Percentiles rank a stretch among this genome's conserved stretches.
These are phyloP conservation scores for Ormyrus labotus DNA, from an alignment of 2,888 invertebrate genomes.

Conservation along the genomic window DNA sequence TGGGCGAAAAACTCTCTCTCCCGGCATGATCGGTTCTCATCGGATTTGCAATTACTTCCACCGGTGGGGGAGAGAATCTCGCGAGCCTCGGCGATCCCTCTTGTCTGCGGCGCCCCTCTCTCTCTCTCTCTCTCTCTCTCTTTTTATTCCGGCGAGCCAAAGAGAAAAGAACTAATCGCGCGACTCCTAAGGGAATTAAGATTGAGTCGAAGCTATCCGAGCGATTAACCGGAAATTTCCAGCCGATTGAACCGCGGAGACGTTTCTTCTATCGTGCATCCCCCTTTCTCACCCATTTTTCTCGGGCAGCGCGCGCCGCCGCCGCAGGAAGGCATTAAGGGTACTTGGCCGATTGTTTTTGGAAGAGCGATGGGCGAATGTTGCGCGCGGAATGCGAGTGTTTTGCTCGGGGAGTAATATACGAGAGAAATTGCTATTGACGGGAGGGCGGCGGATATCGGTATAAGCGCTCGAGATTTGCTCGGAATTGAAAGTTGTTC, in stretches of 20 bases:
- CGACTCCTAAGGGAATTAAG: constrained; percentile 48
- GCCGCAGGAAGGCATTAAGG: too few species aligned
- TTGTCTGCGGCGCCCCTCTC: too few species aligned
- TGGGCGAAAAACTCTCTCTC: too few species aligned
- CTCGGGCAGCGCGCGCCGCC: background rate
- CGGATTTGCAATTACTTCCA: constrained; percentile 45
- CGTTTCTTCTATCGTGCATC: constrained; percentile 44
- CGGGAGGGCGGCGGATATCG: too few species aligned
- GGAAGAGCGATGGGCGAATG: too few species aligned
- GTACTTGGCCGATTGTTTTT: too few species aligned
- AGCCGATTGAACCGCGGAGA: constrained; percentile 57
- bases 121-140: background rate
- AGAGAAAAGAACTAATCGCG: constrained; percentile 33
- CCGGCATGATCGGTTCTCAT: constrained; percentile 11
- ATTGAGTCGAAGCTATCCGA: constrained; percentile 51
- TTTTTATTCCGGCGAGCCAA: constrained; percentile 20
- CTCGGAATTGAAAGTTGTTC: too few species aligned
- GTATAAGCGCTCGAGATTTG: too few species aligned
- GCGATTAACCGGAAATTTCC: constrained; percentile 65
- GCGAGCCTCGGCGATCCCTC: constrained; percentile 1
- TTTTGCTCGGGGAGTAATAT: too few species aligned
- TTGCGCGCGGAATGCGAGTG: too few species aligned
- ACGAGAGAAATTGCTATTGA: too few species aligned
- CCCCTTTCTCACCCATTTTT: background rate
- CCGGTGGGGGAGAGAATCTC: background rate